These are phyloP conservation scores for Euura lappo DNA, from an alignment of 1,140 invertebrate species.

Conservation along the genomic window DNA sequence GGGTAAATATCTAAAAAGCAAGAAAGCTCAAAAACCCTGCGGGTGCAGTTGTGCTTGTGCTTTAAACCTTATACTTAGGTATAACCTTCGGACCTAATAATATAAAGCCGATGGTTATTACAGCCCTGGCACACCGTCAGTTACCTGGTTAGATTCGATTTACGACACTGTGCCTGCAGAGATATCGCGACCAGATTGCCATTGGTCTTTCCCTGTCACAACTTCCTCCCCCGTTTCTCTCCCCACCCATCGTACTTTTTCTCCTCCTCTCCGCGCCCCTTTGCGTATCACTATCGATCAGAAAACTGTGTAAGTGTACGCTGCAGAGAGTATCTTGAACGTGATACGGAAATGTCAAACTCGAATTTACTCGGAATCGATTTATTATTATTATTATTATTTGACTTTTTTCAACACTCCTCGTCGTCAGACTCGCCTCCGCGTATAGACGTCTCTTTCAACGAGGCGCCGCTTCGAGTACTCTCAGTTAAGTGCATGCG, in stretches of 20 bases:
- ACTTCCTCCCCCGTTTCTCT: background rate
- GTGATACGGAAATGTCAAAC: too few relatives aligned
- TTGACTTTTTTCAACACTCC: too few relatives aligned
- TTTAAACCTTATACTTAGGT: too few relatives aligned
- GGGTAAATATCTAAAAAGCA: too few relatives aligned
- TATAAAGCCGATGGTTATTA: background rate
- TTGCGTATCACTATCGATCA: slow-evolving; percentile 6
- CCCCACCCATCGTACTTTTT: background rate
- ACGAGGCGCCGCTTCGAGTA: background rate
- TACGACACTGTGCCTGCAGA: background rate
- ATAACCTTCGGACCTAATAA: background rate
- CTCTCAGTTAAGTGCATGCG: background rate
- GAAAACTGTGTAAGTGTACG: background rate
- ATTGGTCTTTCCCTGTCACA: slow-evolving; percentile 5
- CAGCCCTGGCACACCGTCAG: background rate
- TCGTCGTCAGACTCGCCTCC: background rate
- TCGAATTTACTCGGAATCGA: too few relatives aligned
- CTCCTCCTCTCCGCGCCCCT: background rate
- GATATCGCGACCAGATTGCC: slow-evolving; percentile 4
- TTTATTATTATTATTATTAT: too few relatives aligned
- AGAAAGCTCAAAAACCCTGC: too few relatives aligned
- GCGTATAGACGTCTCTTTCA: background rate
- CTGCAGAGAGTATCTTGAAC: too few relatives aligned
- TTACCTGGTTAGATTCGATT: slow-evolving; percentile 4
- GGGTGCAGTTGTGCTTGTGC: too few relatives aligned